These are phyloP conservation scores for Phengaris alcon DNA, from an alignment of 2,888 invertebrate species.

Conservation along the genomic window DNA sequence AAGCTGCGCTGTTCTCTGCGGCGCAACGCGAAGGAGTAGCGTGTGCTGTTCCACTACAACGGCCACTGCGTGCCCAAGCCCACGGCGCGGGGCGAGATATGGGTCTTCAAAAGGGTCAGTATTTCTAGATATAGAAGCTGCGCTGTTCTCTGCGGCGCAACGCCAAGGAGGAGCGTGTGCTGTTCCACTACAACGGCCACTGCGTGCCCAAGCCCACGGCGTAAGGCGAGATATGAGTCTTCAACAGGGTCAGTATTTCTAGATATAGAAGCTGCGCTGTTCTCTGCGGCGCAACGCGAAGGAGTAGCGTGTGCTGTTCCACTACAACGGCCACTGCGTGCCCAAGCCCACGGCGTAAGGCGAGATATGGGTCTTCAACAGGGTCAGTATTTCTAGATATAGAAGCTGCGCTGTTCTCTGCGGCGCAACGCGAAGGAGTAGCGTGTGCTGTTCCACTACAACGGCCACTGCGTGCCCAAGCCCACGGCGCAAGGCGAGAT, in stretches of 20 bases:
- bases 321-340: conserved; percentile 99
- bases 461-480: conserved; percentile 99
- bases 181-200: conserved; percentile 92
- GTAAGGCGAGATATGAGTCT: conserved; percentile 99
- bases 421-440: conserved; percentile 94
- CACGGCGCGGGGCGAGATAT: conserved; percentile 98
- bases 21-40: conserved; percentile 97
- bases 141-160: conserved; percentile 96
- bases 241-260: conserved; percentile 87
- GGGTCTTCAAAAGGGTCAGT: conserved; percentile 97
- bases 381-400: conserved; percentile 86
- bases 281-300: conserved; percentile 97
- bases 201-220: conserved; percentile 98
- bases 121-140: conserved; percentile 89
- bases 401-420: conserved; percentile 96
- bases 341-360: conserved; percentile 98
- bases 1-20: conserved; percentile 96
- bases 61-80: conserved; percentile 99
- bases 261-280: conserved; percentile 96
- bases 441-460: conserved; percentile 79
- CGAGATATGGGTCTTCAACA: conserved; percentile 99
- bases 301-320: conserved; percentile 98
- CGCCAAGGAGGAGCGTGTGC: conserved; percentile 82
- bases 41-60: conserved; percentile 99
- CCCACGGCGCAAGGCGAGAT: conserved; percentile 99